These are phyloP conservation scores for Plecturocebus donacophilus DNA, from an alignment of 2,113 vertebrate species.

Conservation along the genomic window DNA sequence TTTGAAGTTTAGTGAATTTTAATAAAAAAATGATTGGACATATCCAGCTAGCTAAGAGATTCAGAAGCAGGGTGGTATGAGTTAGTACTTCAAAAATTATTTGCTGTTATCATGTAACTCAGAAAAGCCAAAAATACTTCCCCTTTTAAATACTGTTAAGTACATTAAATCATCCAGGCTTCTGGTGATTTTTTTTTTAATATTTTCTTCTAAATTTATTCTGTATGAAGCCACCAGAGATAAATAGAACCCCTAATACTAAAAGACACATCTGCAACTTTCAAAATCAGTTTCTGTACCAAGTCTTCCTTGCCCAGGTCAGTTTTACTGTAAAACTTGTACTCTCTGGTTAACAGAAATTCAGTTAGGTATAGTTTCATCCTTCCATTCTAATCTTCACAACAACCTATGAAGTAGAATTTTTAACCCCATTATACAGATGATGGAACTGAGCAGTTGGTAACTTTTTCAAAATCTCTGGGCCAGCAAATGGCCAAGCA, in stretches of 20 bases:
- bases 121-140: neutral
- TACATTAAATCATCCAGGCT: neutral
- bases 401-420: neutral
- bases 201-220: constrained; percentile 5
- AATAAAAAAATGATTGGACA: neutral
- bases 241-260: neutral
- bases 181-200: neutral
- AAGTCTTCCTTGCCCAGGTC: neutral
- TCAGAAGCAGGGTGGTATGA: neutral
- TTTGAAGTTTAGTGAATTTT: neutral
- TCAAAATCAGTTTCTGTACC: constrained; percentile 28
- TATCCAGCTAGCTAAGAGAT: neutral
- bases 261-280: constrained; percentile 30
- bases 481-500: neutral
- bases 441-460: neutral
- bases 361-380: neutral
- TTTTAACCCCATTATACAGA: neutral
- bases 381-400: neutral
- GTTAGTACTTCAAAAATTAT: neutral
- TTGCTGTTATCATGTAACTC: neutral
- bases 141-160: neutral
- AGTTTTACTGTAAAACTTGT: neutral
- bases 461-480: neutral
- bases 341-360: neutral
- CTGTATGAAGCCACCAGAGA: neutral